Evolutionary conservation across 2,113 vertebrate genomes (phyloP).

Genomic region (Dinomys branickii): DNA sequence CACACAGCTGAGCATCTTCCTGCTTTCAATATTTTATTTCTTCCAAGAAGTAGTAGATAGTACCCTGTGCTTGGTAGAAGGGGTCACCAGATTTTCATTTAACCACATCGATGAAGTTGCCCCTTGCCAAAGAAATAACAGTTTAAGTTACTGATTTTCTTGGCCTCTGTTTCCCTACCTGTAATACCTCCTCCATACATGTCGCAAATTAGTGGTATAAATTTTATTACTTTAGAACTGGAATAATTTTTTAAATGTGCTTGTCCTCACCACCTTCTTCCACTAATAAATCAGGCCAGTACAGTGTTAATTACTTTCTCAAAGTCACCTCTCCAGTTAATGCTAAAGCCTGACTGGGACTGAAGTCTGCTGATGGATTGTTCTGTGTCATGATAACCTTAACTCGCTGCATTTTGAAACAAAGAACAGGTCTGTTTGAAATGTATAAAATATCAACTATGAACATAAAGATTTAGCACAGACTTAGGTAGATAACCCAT

Average conservation of each 20-base stretch:
- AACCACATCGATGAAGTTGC: neutral
- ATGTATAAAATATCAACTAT: neutral
- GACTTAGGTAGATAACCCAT: neutral
- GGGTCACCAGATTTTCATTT: neutral
- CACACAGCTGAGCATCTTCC: slow-evolving; percentile 22
- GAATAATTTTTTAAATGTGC: neutral
- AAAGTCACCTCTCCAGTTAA: neutral
- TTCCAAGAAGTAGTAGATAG: slow-evolving; percentile 10
- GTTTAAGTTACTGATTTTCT: neutral
- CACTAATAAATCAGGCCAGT: neutral
- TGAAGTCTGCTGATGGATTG: neutral
- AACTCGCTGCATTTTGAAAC: neutral
- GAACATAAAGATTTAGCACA: neutral
- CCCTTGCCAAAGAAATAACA: neutral
- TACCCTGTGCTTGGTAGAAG: neutral
- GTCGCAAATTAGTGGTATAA: neutral
- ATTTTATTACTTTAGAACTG: neutral
- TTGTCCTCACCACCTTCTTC: neutral
- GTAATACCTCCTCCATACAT: neutral
- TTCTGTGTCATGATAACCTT: neutral
- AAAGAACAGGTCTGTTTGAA: neutral
- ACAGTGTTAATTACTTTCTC: slow-evolving; percentile 1
- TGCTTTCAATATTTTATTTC: neutral
- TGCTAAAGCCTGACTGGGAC: neutral
- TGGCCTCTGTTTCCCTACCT: neutral